A percentile compares a stretch with the other conserved stretches of the same genome.
These are phyloP conservation scores for Brachirus orientalis DNA, from an alignment of 2,113 vertebrate species.

Conservation along the genomic window DNA sequence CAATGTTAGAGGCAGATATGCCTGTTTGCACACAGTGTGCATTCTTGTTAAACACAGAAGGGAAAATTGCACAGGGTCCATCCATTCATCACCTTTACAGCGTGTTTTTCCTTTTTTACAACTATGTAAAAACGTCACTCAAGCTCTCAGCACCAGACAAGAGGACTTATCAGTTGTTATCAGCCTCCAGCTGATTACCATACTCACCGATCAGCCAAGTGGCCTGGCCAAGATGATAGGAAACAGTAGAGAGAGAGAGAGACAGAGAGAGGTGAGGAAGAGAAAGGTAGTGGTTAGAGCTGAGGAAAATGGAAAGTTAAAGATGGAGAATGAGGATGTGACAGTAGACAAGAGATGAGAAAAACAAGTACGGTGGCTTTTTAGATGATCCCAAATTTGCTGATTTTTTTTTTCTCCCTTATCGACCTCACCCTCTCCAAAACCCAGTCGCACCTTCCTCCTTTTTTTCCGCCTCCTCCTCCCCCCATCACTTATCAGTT, in stretches of 20 bases:
- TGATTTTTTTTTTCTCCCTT: conserved; percentile 6
- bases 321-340: not conserved
- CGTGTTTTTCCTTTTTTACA: conserved; percentile 50
- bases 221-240: conserved; percentile 59
- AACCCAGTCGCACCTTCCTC: conserved; percentile 32
- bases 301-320: not conserved
- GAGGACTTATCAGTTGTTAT: conserved; percentile 70
- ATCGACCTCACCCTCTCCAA: conserved; percentile 18
- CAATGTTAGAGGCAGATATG: conserved; percentile 28
- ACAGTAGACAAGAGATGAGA: not conserved
- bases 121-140: conserved; percentile 66
- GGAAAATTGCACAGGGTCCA: conserved; percentile 7
- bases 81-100: conserved; percentile 56
- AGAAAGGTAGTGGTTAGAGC: too few species aligned
- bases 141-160: conserved; percentile 45
- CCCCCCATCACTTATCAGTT: conserved; percentile 59
- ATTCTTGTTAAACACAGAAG: not conserved
- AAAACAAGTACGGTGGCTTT: conserved; percentile 3
- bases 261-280: not conserved
- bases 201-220: conserved; percentile 49
- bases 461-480: conserved; percentile 26
- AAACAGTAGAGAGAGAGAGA: conserved; percentile 4
- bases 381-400: conserved; percentile 5
- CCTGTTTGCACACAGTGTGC: conserved; percentile 46
- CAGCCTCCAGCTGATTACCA: conserved; percentile 54